phyloP scores from a whole-genome alignment of 1,140 invertebrate genomes.

The Calephelis nemesis region DNA sequence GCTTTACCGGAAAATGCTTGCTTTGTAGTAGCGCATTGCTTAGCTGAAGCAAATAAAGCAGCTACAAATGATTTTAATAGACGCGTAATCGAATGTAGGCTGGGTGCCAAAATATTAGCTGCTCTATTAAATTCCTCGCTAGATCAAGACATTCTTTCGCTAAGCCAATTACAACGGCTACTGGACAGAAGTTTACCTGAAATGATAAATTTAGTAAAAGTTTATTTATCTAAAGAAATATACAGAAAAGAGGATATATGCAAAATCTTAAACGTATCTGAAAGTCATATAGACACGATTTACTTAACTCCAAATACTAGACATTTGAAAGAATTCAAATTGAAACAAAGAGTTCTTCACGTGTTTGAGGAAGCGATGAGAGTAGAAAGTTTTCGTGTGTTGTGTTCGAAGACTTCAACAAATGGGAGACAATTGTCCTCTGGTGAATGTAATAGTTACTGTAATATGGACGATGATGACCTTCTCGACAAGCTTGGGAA shows the following conservation, averaged over 20 bases:
- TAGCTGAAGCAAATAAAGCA: conserved; percentile 96
- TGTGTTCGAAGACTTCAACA: conserved; percentile 81
- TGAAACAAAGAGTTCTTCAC: conserved; percentile 92
- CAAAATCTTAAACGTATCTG: conserved; percentile 82
- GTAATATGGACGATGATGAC: conserved; percentile 32
- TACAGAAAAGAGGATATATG: conserved; percentile 90
- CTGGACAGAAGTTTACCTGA: conserved; percentile 83
- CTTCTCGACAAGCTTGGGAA: conserved; percentile 84
- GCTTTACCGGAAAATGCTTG: conserved; percentile 88
- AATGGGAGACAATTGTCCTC: conserved; percentile 54
- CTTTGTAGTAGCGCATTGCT: conserved; percentile 96
- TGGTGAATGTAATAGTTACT: conserved; percentile 74
- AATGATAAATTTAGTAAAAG: conserved; percentile 84
- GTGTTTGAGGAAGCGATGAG: conserved; percentile 92
- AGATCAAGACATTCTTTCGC: conserved; percentile 59
- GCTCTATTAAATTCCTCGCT: conserved; percentile 74
- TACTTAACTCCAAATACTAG: conserved; percentile 86
- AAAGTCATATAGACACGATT: conserved; percentile 82
- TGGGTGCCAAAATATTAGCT: conserved; percentile 91
- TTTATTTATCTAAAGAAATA: conserved; percentile 83
- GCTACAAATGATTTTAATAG: conserved; percentile 94
- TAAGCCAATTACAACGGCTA: conserved; percentile 86
- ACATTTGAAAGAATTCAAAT: conserved; percentile 86
- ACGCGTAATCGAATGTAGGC: conserved; percentile 95
- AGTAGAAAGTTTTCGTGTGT: conserved; percentile 86